Conservation (phyloP, 1,140 invertebrate genomes). For the Acromyrmex echinatior region DNA sequence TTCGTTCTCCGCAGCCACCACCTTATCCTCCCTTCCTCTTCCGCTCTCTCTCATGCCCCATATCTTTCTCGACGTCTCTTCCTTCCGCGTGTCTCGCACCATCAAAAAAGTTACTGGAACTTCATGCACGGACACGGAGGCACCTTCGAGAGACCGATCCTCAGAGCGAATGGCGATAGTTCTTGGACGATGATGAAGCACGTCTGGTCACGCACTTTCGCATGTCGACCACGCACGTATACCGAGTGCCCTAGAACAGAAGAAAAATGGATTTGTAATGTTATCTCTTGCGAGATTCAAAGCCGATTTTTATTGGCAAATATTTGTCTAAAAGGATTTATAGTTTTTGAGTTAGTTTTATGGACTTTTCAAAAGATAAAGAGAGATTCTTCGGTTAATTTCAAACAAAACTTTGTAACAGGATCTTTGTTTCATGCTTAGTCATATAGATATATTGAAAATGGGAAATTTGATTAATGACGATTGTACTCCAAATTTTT, state of each 20-base stretch:
- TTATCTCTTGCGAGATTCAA: background rate
- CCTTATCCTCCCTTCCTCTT: constrained; percentile 20
- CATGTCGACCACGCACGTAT: background rate
- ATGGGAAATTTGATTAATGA: background rate
- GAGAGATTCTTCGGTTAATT: constrained; percentile 1
- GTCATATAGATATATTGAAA: background rate
- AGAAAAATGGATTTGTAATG: background rate
- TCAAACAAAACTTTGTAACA: background rate
- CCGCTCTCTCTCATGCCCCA: background rate
- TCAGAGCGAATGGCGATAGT: background rate
- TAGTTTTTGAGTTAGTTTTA: background rate
- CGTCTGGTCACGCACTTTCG: constrained; percentile 40
- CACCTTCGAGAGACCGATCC: background rate
- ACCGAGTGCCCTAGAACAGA: background rate
- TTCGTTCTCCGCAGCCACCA: background rate
- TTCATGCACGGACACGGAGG: constrained; percentile 2
- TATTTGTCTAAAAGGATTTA: background rate
- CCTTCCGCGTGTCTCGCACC: constrained; percentile 34
- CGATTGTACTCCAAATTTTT: background rate
- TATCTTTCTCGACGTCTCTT: constrained; percentile 36
- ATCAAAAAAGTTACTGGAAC: constrained; percentile 23
- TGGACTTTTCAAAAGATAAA: background rate
- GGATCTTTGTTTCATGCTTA: background rate
- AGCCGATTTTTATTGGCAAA: constrained; percentile 16
- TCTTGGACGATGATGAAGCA: constrained; percentile 38